These are phyloP conservation scores for Rhombomys opimus DNA, from an alignment of 2,113 vertebrate genomes.

Conservation along the genomic window DNA sequence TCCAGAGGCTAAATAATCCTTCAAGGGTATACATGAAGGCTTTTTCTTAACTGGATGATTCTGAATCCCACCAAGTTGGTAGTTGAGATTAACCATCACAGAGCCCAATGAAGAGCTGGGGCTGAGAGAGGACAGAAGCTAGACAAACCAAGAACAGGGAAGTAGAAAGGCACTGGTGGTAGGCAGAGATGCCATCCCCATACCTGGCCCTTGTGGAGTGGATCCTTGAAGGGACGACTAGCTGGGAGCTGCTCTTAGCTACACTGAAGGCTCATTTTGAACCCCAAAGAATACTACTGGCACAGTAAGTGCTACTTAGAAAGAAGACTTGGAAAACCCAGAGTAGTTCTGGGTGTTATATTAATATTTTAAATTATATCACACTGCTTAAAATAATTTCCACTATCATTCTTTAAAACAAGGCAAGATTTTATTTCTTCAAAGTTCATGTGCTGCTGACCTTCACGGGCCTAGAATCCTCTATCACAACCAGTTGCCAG, in stretches of 20 bases:
- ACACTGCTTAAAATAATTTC: background rate
- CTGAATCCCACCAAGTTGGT: background rate
- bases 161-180: background rate
- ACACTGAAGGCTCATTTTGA: accelerated
- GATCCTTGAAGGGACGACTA: background rate
- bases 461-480: background rate
- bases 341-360: background rate
- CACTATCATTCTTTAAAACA: background rate
- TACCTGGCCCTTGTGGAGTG: accelerated
- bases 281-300: background rate
- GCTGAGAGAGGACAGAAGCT: background rate
- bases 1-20: background rate
- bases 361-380: constrained; percentile 12
- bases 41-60: background rate
- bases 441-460: constrained; percentile 38
- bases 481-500: constrained; percentile 52
- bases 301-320: background rate
- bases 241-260: accelerated
- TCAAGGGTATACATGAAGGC: background rate
- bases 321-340: background rate
- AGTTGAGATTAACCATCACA: background rate
- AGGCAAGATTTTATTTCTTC: constrained; percentile 25
- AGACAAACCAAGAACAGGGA: background rate
- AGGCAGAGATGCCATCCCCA: background rate
- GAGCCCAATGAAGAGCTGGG: background rate